Base-by-base conservation (phyloP, 1,140 invertebrate species). In the Platorchestia sp. region DNA sequence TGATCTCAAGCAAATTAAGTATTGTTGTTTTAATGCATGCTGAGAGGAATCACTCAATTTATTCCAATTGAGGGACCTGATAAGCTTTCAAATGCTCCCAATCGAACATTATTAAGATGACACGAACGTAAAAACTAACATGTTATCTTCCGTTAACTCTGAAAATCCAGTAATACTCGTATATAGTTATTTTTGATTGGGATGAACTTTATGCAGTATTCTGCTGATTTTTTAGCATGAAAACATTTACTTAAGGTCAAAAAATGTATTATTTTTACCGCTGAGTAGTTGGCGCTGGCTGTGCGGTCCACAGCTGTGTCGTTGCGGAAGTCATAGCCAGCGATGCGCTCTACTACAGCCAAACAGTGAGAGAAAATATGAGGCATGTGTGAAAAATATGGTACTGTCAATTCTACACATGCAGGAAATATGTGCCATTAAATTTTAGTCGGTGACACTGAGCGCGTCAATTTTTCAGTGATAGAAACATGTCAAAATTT, bases 251-350 rank as follows among this genome's bases (percentile, higher is more conserved):
- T 75, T 59, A n/a, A n/a, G n/a, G n/a, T n/a, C n/a, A n/a, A n/a
- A n/a, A n/a, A n/a, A n/a, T n/a, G n/a, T n/a, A n/a, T n/a, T n/a
- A n/a, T 75, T 75, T 16, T 89, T 95, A 95, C 93, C 45, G 93
- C 53, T 42, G 93, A 95, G 93, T 95, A 95, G 16, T 47, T 19
- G 22, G 22, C 93, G 16, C 36, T 14, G 14, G 93, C 93, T 95
- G 45, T 22, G 10, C 45, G 41, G 42, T 95, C 40, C 53, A 59
- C 45, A 43, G 45, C 14, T 10, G 45, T 95, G 93, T 95, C 45
- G 93, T 19, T 42, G 7, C 93, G 19, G 93, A 95, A 95, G 42
- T 95, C 93, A 45, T 95, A 95, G 41, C 93, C 93, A 10, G 93
- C 16, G 16, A 14, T 41, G 10, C 22, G 19, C 22, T n/a, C 19